phyloP scores from a whole-genome alignment of 2,888 invertebrate species.

The Pheosia gnoma region DNA sequence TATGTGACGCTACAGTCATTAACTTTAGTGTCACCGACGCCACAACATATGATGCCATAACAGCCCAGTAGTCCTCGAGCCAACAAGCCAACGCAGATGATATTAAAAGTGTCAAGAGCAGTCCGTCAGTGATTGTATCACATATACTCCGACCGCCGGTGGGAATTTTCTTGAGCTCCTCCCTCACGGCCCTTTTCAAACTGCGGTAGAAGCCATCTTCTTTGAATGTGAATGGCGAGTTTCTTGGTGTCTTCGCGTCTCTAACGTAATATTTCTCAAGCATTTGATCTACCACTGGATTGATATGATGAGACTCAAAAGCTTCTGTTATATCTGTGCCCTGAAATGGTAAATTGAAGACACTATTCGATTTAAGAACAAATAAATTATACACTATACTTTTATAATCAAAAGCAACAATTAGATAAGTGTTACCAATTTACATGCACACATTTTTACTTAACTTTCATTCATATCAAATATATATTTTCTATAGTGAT shows the following conservation, averaged over 20 bases:
- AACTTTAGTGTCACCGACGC: constrained; percentile 83
- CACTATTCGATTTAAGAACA: too few relatives aligned
- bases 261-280: constrained; percentile 87
- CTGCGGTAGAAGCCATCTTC: constrained; percentile 90
- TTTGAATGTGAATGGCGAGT: constrained; percentile 89
- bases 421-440: too few relatives aligned
- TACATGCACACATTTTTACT: too few relatives aligned
- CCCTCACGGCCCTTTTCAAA: constrained; percentile 83
- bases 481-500: background rate
- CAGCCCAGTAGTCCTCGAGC: constrained; percentile 53
- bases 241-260: constrained; percentile 85
- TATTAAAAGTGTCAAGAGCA: constrained; percentile 62
- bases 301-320: constrained; percentile 84
- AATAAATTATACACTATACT: too few relatives aligned
- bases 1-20: constrained; percentile 87
- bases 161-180: constrained; percentile 83
- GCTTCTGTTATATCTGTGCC: constrained; percentile 87
- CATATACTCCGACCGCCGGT: constrained; percentile 43
- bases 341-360: constrained; percentile 48
- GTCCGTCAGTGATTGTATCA: constrained; percentile 62
- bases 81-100: constrained; percentile 60
- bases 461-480: background rate
- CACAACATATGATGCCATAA: constrained; percentile 49
- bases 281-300: constrained; percentile 80
- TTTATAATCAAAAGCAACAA: too few relatives aligned